phyloP scores from a whole-genome alignment of 2,888 invertebrate species.

The Merodon equestris region DNA sequence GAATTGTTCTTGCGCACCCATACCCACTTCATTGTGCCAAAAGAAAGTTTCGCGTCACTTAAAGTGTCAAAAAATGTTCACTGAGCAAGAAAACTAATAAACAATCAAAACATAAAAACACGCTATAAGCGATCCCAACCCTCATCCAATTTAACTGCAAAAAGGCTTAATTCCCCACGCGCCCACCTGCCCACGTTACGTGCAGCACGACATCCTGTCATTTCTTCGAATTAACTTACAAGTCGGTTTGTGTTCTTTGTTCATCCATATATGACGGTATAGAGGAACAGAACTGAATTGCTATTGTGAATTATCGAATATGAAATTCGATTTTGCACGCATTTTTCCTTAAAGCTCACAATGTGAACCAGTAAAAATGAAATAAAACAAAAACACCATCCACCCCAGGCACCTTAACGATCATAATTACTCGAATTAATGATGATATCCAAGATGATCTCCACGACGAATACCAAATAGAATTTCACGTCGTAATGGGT shows the following conservation, averaged over 20 bases:
- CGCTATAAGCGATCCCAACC: conserved; percentile 1
- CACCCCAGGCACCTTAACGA: not conserved
- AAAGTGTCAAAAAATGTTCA: conserved; percentile 45
- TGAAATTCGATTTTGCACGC: too few relatives aligned
- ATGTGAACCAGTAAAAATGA: too few relatives aligned
- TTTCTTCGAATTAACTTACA: conserved; percentile 42
- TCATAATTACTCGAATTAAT: conserved; percentile 21
- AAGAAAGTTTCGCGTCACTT: conserved; percentile 51
- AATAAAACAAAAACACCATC: too few relatives aligned
- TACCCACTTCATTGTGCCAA: conserved; percentile 49
- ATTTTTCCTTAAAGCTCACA: too few relatives aligned
- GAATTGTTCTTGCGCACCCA: too few relatives aligned
- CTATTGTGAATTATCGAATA: too few relatives aligned
- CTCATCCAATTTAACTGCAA: conserved; percentile 1
- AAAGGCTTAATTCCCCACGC: too few relatives aligned
- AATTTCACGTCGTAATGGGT: too few relatives aligned
- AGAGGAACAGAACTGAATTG: too few relatives aligned
- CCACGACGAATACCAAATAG: too few relatives aligned
- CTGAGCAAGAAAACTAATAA: conserved; percentile 43
- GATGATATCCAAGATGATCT: conserved; percentile 40
- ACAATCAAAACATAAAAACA: conserved; percentile 38
- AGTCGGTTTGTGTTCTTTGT: not conserved
- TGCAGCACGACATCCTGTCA: conserved; percentile 69
- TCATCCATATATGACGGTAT: not conserved
- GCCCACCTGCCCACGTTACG: conserved; percentile 47